These are phyloP conservation scores for Chaetophractus vellerosus DNA, from an alignment of 2,797 vertebrate species.

Conservation along the genomic window DNA sequence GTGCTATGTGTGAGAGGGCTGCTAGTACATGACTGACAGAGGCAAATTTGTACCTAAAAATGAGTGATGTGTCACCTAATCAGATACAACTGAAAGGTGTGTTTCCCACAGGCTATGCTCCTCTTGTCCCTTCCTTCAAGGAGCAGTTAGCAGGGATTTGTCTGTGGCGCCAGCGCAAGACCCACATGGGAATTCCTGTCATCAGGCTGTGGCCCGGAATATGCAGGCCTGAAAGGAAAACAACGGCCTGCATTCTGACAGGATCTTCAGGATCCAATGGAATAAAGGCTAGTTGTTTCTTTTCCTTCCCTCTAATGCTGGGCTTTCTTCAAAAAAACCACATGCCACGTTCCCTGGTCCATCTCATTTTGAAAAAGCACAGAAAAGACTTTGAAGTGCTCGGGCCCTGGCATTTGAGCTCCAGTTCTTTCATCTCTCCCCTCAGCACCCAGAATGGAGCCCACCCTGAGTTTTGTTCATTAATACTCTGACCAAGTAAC, in stretches of 20 bases:
- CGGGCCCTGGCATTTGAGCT: slow-evolving; percentile 25
- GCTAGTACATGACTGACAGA: neutral
- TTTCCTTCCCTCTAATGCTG: slow-evolving; percentile 14
- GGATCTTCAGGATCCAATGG: neutral
- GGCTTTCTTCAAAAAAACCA: slow-evolving; percentile 13
- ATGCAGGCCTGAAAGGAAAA: neutral
- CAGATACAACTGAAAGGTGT: neutral
- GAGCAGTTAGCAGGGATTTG: neutral
- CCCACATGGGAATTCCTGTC: neutral
- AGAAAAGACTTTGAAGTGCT: slow-evolving; percentile 6
- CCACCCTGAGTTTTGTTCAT: neutral
- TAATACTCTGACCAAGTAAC: slow-evolving; percentile 45
- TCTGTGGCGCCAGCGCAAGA: neutral
- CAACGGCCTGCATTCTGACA: neutral
- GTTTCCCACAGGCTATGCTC: neutral
- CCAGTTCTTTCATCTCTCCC: slow-evolving; percentile 19
- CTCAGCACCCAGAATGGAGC: neutral
- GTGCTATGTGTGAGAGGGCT: neutral
- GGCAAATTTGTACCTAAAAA: slow-evolving; percentile 42
- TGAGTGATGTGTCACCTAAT: neutral
- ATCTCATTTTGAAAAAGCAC: slow-evolving; percentile 41
- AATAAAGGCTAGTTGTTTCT: neutral
- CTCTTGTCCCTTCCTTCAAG: neutral
- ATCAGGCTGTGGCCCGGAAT: neutral
- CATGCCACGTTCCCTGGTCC: neutral